Percentiles rank a stretch among this genome's conserved stretches.
Evolutionary conservation across 2,888 invertebrate genomes (phyloP).

Genomic region (Thecocarcelia acutangulata): DNA sequence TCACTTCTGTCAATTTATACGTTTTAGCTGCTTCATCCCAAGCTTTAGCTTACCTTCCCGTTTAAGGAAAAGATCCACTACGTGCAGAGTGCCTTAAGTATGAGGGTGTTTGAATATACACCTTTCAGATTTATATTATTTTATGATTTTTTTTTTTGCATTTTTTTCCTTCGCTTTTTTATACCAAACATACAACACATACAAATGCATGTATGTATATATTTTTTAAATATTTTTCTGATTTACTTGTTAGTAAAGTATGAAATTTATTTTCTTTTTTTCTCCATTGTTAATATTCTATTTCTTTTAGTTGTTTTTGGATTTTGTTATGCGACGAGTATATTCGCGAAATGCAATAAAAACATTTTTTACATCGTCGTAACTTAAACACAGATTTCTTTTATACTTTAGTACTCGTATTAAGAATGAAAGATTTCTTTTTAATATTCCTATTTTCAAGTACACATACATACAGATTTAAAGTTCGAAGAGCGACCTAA

Average conservation of each 20-base stretch:
- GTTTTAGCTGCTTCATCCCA: not conserved
- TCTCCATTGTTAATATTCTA: constrained; percentile 39
- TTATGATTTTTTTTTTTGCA: constrained; percentile 73
- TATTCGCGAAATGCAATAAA: constrained; percentile 80
- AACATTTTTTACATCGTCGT: constrained; percentile 77
- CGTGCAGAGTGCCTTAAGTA: not conserved
- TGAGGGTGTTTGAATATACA: constrained; percentile 54
- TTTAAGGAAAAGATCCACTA: not conserved
- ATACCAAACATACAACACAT: constrained; percentile 45
- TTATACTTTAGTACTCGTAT: constrained; percentile 58
- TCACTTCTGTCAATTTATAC: too few relatives aligned
- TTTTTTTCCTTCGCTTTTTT: constrained; percentile 18
- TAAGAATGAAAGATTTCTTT: constrained; percentile 45
- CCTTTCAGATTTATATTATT: constrained; percentile 73
- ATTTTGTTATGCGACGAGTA: constrained; percentile 65
- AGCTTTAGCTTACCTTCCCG: constrained; percentile 16
- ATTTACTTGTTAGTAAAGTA: constrained; percentile 68
- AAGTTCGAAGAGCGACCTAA: not conserved
- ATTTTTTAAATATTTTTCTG: constrained; percentile 46
- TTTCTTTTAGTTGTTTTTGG: constrained; percentile 45
- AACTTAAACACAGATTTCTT: constrained; percentile 70
- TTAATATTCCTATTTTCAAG: constrained; percentile 34
- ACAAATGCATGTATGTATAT: not conserved
- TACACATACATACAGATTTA: not conserved
- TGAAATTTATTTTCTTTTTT: constrained; percentile 54